These are phyloP conservation scores for Gryllus bimaculatus DNA, from an alignment of 1,140 invertebrate species.

Conservation along the genomic window DNA sequence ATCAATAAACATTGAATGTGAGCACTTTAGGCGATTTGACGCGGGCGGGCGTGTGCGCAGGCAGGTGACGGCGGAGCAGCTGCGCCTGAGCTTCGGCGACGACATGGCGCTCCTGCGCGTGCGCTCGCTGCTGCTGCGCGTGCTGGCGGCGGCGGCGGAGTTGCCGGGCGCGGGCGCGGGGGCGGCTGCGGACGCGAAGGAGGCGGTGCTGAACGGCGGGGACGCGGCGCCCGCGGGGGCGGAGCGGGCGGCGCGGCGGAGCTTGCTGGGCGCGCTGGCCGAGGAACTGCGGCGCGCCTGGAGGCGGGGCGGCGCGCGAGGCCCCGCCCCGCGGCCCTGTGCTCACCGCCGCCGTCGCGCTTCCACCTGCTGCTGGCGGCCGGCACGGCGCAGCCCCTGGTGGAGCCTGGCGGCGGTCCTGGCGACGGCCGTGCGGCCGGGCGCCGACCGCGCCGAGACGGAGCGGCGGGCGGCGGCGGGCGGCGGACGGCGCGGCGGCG, in stretches of 20 bases:
- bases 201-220: background rate
- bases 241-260: too few relatives aligned
- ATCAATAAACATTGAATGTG: too few relatives aligned
- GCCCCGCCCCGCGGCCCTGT: background rate
- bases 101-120: conserved; percentile 15
- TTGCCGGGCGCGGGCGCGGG: background rate
- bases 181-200: background rate
- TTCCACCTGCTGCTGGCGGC: background rate
- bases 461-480: background rate
- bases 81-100: conserved; percentile 17
- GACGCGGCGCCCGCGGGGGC: background rate
- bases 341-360: background rate
- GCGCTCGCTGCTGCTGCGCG: conserved; percentile 11
- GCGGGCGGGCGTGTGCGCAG: background rate
- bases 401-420: background rate
- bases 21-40: background rate
- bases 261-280: background rate
- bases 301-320: background rate
- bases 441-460: background rate
- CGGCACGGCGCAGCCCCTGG: background rate
- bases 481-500: background rate
- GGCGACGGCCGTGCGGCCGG: background rate
- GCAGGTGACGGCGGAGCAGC: conserved; percentile 13
- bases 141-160: conserved; percentile 10
- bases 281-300: background rate